Evolutionary conservation across 2,113 vertebrate genomes (phyloP).

Genomic region (Myrmophylax atrothorax): DNA sequence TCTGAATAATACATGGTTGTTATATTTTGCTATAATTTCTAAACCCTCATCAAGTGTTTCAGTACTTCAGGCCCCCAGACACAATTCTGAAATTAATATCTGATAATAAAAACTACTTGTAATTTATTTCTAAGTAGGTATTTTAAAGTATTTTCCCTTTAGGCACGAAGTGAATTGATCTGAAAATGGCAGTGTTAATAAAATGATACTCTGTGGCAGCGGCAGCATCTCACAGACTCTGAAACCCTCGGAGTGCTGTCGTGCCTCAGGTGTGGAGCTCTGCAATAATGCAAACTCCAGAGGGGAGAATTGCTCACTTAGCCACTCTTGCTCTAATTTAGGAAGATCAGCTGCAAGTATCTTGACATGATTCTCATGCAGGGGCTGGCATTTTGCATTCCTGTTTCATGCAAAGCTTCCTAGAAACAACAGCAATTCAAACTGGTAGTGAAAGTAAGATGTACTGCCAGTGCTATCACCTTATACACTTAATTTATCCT

Average conservation of each 20-base stretch:
- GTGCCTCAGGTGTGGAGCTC: neutral
- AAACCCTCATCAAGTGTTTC: neutral
- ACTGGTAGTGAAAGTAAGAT: neutral
- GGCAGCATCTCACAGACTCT: neutral
- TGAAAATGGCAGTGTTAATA: neutral
- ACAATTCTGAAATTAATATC: neutral
- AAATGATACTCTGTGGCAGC: neutral
- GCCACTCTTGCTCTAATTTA: neutral
- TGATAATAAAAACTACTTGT: neutral
- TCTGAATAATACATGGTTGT: neutral
- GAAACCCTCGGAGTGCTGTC: neutral
- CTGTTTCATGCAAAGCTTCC: neutral
- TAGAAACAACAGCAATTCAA: neutral
- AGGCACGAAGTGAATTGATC: neutral
- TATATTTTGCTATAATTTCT: neutral
- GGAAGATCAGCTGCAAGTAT: neutral
- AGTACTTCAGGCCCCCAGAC: neutral
- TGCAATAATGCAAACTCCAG: neutral
- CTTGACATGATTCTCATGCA: neutral
- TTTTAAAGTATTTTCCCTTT: neutral
- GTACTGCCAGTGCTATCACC: neutral
- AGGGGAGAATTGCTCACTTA: neutral
- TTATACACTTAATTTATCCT: neutral
- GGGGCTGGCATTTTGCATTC: neutral
- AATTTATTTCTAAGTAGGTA: neutral